Percentiles rank a stretch among this genome's conserved stretches.
These are phyloP conservation scores for Brachionus paranguensis DNA, from an alignment of 1,140 invertebrate genomes.

Conservation along the genomic window DNA sequence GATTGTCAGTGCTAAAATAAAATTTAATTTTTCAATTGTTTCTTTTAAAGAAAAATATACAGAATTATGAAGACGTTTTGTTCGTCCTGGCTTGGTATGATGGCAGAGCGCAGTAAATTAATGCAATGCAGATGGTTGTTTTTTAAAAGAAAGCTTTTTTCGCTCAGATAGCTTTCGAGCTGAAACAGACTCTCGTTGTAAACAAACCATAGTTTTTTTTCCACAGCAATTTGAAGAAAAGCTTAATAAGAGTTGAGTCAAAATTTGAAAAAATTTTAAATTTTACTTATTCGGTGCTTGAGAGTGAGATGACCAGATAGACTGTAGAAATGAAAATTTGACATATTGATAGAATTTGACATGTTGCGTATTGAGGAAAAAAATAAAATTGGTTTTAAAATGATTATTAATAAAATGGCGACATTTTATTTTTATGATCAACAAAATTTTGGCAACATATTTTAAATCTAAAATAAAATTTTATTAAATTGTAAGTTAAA, in stretches of 20 bases:
- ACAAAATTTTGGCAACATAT: background rate
- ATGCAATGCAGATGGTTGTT: background rate
- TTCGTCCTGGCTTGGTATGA: background rate
- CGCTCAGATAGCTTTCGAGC: background rate
- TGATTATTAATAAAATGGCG: background rate
- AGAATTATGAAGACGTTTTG: constrained; percentile 6
- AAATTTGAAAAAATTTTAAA: background rate
- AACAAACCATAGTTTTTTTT: constrained; percentile 18
- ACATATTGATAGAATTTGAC: background rate
- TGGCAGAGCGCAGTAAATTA: background rate
- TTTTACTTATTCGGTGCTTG: background rate
- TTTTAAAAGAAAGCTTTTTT: constrained; percentile 19
- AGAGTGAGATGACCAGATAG: constrained; percentile 21
- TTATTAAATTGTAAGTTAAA: background rate
- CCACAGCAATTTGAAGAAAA: background rate
- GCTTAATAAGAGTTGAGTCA: background rate
- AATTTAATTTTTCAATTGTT: background rate
- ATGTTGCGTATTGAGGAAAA: background rate
- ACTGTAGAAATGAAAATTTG: constrained; percentile 4
- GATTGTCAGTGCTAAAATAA: constrained; percentile 48
- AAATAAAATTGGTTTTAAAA: background rate
- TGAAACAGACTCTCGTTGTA: constrained; percentile 1
- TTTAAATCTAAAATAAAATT: background rate
- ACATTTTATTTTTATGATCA: background rate
- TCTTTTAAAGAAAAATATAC: background rate